Evolutionary conservation across 2,113 vertebrate species (phyloP).

Genomic region (Empidonax alnorum): DNA sequence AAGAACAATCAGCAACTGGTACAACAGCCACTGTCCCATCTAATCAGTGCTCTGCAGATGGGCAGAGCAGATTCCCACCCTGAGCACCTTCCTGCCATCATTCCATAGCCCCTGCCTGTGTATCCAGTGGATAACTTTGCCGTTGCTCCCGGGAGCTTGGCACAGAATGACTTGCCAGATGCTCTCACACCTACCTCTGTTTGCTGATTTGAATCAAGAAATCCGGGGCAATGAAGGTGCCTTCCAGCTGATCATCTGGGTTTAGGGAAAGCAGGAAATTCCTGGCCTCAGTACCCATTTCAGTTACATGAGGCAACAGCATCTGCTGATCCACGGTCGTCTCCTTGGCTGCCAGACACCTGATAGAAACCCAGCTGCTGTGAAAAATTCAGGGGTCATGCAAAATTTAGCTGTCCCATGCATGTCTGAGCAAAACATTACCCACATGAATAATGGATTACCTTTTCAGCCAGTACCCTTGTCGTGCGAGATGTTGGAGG

Average conservation of each 20-base stretch:
- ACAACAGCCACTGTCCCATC: neutral
- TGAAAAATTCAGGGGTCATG: neutral
- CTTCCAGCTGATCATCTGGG: neutral
- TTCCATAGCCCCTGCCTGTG: neutral
- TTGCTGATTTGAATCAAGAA: neutral
- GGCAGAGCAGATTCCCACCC: neutral
- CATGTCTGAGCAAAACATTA: neutral
- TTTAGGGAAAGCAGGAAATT: neutral
- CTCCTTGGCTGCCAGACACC: neutral
- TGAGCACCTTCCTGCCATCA: neutral
- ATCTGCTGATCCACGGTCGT: accelerated
- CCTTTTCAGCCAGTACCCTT: neutral
- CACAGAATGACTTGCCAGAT: neutral
- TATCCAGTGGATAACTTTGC: neutral
- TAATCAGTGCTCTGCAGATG: neutral
- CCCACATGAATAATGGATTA: neutral
- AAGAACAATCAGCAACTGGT: neutral
- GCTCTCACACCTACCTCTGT: neutral
- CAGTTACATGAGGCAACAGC: neutral
- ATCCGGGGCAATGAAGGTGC: neutral
- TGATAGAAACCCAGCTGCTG: neutral
- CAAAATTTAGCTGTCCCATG: neutral
- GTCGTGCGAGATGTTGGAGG: neutral
- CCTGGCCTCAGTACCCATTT: neutral
- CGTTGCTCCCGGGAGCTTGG: neutral